Conservation (phyloP, 2,888 invertebrate genomes). For the Amblyteles armatorius region DNA sequence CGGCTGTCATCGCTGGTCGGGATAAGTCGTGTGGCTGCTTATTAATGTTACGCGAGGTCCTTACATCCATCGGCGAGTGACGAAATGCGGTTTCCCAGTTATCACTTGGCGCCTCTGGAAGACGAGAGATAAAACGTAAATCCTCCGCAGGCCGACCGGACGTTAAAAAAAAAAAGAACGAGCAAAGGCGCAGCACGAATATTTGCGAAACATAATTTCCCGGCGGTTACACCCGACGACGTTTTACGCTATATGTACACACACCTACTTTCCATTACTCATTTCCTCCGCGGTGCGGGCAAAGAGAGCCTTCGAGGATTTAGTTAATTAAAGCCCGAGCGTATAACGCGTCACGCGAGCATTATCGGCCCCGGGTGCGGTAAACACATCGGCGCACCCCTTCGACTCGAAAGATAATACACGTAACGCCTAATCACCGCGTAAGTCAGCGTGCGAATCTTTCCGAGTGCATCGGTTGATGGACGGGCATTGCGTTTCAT, state of each 20-base stretch:
- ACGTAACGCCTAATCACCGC: not conserved
- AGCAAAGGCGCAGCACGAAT: conserved; percentile 20
- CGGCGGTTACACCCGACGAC: conserved; percentile 48
- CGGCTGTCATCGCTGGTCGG: conserved; percentile 13
- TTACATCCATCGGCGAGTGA: not conserved
- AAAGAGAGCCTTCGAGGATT: conserved; percentile 57
- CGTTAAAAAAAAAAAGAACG: conserved; percentile 23
- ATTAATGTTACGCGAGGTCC: not conserved
- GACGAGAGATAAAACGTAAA: not conserved
- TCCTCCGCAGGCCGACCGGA: not conserved
- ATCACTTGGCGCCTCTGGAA: not conserved
- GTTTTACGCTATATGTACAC: conserved; percentile 41
- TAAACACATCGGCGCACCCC: conserved; percentile 67
- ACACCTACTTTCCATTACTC: conserved; percentile 66
- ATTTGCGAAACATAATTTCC: conserved; percentile 60
- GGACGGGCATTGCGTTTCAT: conserved; percentile 21
- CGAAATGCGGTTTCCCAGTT: conserved; percentile 12
- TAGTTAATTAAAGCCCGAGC: conserved; percentile 67
- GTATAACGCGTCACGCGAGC: conserved; percentile 64
- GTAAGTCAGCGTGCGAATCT: conserved; percentile 42
- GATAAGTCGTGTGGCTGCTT: conserved; percentile 5
- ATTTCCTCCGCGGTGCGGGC: conserved; percentile 54
- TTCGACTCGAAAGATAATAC: conserved; percentile 53
- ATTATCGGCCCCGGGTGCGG: conserved; percentile 66
- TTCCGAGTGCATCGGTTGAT: conserved; percentile 41